These are phyloP conservation scores for Loripinus fragilis DNA, from an alignment of 2,888 invertebrate species.

Conservation along the genomic window DNA sequence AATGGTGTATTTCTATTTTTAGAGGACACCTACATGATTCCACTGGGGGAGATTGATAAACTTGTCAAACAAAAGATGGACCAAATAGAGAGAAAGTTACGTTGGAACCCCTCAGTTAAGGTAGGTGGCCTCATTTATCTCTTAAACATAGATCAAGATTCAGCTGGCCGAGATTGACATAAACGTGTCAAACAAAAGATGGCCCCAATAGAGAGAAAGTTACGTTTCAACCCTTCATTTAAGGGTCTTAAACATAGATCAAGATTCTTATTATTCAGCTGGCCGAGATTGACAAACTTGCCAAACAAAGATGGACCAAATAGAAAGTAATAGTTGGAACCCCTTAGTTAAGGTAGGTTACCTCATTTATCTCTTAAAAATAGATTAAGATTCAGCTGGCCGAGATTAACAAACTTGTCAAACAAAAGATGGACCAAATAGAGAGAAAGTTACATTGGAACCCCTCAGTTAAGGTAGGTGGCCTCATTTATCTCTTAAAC, in stretches of 20 bases:
- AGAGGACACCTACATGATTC: constrained; percentile 55
- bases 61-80: constrained; percentile 48
- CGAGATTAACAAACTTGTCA: constrained; percentile 55
- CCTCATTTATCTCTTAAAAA: no score
- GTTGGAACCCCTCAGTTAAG: constrained; percentile 47
- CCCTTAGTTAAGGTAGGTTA: constrained; percentile 39
- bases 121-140: no score
- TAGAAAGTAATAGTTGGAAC: constrained; percentile 55
- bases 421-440: constrained; percentile 47
- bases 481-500: no score
- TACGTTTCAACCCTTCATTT: no score
- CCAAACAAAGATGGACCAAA: constrained; percentile 44
- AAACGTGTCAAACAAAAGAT: constrained; percentile 51
- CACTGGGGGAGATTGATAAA: constrained; percentile 57
- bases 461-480: constrained; percentile 40
- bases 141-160: no score
- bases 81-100: constrained; percentile 48
- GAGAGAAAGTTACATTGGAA: constrained; percentile 53
- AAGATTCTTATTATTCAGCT: no score
- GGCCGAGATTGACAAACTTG: constrained; percentile 53
- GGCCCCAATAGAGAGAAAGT: no score
- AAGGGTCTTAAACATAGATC: no score
- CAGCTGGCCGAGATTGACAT: constrained; percentile 54
- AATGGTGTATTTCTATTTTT: neutral
- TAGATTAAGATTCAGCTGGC: no score